These are phyloP conservation scores for Harpagoxenus sublaevis DNA, from an alignment of 2,888 invertebrate species.

Conservation along the genomic window DNA sequence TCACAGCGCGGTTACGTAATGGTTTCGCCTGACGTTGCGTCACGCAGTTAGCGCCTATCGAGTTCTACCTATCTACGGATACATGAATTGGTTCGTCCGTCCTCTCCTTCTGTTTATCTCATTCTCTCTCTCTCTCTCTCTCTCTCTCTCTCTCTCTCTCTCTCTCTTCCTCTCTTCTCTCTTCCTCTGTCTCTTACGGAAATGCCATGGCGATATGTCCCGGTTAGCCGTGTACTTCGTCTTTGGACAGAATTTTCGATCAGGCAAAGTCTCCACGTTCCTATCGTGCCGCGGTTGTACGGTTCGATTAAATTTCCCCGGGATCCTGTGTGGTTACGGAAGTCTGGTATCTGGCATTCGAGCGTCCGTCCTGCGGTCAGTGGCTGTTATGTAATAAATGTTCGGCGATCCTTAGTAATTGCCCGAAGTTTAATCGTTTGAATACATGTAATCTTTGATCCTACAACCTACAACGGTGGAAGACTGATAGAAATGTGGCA, in stretches of 20 bases:
- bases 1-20: slow-evolving; percentile 36
- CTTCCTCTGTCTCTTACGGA: slow-evolving; percentile 12
- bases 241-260: slow-evolving; percentile 52
- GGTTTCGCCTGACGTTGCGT: slow-evolving; percentile 40
- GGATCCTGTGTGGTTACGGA: slow-evolving; percentile 52
- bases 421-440: slow-evolving; percentile 45
- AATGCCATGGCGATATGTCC: slow-evolving; percentile 44
- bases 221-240: slow-evolving; percentile 43
- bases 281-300: slow-evolving; percentile 51
- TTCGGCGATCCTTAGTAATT: slow-evolving; percentile 53
- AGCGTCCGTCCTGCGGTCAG: slow-evolving; percentile 54
- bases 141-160: not conserved
- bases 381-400: slow-evolving; percentile 57
- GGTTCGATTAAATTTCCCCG: slow-evolving; percentile 53
- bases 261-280: slow-evolving; percentile 46
- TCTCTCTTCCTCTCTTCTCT: not conserved
- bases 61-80: slow-evolving; percentile 27
- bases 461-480: not conserved
- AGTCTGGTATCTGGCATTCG: slow-evolving; percentile 55
- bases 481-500: not conserved
- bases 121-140: not conserved
- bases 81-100: slow-evolving; percentile 27
- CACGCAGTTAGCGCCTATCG: slow-evolving; percentile 31
- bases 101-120: slow-evolving; percentile 7
- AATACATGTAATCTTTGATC: slow-evolving; percentile 34